These are phyloP conservation scores for Andrena minutula DNA, from an alignment of 2,888 invertebrate species.

Conservation along the genomic window DNA sequence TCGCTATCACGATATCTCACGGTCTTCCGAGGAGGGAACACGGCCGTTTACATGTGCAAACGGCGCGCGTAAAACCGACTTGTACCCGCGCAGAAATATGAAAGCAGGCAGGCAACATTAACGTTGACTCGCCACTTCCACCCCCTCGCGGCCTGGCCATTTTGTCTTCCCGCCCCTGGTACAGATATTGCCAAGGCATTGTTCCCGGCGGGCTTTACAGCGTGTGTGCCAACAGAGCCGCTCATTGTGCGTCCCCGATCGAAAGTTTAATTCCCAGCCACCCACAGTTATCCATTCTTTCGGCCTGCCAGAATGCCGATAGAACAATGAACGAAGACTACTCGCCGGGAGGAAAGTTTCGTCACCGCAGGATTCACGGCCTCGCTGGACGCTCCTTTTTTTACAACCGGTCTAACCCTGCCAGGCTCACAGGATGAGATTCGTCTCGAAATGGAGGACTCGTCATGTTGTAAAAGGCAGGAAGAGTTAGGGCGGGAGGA, in stretches of 20 bases:
- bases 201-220: constrained; percentile 71
- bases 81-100: constrained; percentile 61
- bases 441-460: constrained; percentile 5
- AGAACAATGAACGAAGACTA: constrained; percentile 73
- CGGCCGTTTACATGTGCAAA: constrained; percentile 48
- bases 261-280: constrained; percentile 77
- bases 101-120: constrained; percentile 65
- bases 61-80: constrained; percentile 24
- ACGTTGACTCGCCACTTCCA: constrained; percentile 41
- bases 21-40: constrained; percentile 8
- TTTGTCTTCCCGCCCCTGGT: constrained; percentile 39
- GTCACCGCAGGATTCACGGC: constrained; percentile 31
- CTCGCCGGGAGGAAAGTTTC: constrained; percentile 65
- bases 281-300: constrained; percentile 60
- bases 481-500: background rate
- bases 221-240: constrained; percentile 66
- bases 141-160: constrained; percentile 23
- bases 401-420: constrained; percentile 27
- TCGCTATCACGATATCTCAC: constrained; percentile 20
- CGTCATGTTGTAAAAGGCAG: background rate
- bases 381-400: background rate
- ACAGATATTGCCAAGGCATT: constrained; percentile 71
- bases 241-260: constrained; percentile 71
- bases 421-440: constrained; percentile 27
- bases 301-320: constrained; percentile 65